phyloP scores from a whole-genome alignment of 2,797 vertebrate species.

The Propithecus perrieri region DNA sequence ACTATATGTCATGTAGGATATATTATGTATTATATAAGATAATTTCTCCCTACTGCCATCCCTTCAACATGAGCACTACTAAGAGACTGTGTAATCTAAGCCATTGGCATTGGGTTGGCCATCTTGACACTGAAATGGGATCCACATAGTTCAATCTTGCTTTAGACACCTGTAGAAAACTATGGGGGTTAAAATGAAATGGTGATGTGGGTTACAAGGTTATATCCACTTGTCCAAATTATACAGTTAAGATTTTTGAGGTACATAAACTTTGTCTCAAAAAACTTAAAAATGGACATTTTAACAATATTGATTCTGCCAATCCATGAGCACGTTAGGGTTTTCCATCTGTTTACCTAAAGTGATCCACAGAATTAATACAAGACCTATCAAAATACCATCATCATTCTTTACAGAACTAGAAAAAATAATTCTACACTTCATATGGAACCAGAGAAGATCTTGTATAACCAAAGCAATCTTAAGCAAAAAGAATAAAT shows the following conservation, averaged over 20 bases:
- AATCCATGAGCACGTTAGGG: too few relatives aligned
- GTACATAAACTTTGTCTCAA: neutral
- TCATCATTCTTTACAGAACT: too few relatives aligned
- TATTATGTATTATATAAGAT: neutral
- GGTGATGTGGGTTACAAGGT: neutral
- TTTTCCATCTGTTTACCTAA: too few relatives aligned
- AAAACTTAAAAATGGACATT: neutral
- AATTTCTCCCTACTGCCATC: neutral
- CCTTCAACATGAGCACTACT: neutral
- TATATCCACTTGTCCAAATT: neutral
- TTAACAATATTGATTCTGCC: too few relatives aligned
- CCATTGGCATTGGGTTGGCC: neutral
- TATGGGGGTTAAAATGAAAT: slow-evolving; percentile 8
- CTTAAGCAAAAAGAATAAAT: too few relatives aligned
- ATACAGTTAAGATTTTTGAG: neutral
- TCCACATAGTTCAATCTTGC: neutral
- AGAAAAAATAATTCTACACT: too few relatives aligned
- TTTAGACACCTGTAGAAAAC: neutral
- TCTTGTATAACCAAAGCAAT: too few relatives aligned
- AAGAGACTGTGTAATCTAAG: neutral
- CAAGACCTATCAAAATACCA: too few relatives aligned
- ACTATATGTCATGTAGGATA: neutral
- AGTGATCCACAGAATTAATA: too few relatives aligned
- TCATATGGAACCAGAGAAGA: too few relatives aligned
- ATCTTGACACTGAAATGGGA: neutral